phyloP scores from a whole-genome alignment of 1,140 invertebrate species.

The Phortica variegata region DNA sequence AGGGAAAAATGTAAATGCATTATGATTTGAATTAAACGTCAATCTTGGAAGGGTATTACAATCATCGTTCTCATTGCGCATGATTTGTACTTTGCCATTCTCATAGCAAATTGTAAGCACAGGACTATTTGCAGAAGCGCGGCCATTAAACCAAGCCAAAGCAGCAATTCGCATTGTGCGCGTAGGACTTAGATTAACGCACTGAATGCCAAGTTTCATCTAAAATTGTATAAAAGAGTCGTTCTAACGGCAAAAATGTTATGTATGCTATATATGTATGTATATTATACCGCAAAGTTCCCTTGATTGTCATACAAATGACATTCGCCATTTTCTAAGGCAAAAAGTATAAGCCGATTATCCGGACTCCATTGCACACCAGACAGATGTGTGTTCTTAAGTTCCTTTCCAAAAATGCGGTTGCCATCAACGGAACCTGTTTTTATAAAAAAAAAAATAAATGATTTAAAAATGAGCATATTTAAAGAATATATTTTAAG shows the following conservation, averaged over 20 bases:
- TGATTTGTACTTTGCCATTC: constrained; percentile 82
- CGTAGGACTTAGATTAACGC: constrained; percentile 58
- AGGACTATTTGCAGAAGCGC: constrained; percentile 68
- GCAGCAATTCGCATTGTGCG: constrained; percentile 64
- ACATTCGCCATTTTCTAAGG: constrained; percentile 85
- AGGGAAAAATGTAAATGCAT: background rate
- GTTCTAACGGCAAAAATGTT: background rate
- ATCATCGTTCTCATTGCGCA: constrained; percentile 87
- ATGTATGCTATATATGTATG: background rate
- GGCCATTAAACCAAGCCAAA: constrained; percentile 85
- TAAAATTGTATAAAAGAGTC: constrained; percentile 40
- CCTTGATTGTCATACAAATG: constrained; percentile 95
- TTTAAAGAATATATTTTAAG: background rate
- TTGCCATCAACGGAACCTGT: constrained; percentile 95
- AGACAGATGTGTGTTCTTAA: constrained; percentile 76
- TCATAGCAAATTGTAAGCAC: constrained; percentile 84
- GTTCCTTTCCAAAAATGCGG: constrained; percentile 96
- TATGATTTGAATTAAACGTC: background rate
- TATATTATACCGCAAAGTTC: constrained; percentile 62
- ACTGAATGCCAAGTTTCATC: constrained; percentile 70
- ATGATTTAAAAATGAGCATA: background rate
- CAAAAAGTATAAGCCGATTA: constrained; percentile 85
- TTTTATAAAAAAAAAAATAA: constrained; percentile 4
- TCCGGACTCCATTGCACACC: constrained; percentile 96
- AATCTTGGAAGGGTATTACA: constrained; percentile 59